Base-by-base conservation (phyloP, 2,888 invertebrate genomes). In the Chrysina gloriosa region DNA sequence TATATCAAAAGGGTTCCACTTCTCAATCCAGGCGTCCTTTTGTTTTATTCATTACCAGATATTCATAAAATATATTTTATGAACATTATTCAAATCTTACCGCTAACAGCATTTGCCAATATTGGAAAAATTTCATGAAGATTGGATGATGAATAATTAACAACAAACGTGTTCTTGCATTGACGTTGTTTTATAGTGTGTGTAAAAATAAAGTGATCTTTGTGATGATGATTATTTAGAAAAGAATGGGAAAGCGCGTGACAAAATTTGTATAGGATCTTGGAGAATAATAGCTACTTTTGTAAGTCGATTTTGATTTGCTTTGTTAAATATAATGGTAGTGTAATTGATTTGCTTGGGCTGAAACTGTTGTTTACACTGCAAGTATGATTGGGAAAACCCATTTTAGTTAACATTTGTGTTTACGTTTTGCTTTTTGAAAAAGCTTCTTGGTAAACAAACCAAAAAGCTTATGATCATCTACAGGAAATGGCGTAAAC, bases 201-300 rank as follows among this genome's bases (percentile, higher is more conserved):
- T 31, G 25, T 29, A 31, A 52, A 31, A 52, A 31, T 52, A 11
- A 31, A 52, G 52, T 31, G 52, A 7, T n/a, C 52, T 31, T 52
- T 31, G 31, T 52, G 52, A 31, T 29, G n/a, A n/a, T n/a, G 52
- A 16, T 52, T 7, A 14, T 45, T 21, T 45, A 5, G 31, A 16
- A 19, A 6, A 7, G 52, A 52, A 31, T 19, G n/a, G 19, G 21
- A 9, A 16, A 19, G 52, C 52, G 52, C 52, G 31, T 52, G 48
- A 48, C 48, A 25, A 9, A 29, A 19, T 52, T 31, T 7, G 31
- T 29, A 31, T 52, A 31, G 9, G n/a, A n/a, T 21, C 16, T 16
- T 14, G 45, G 21, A 45, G 16, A 19, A 16, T 4, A 31, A 31
- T 52, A 6, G 31, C 21, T 21, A 45, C 21, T 52, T 4, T 52